phyloP scores from a whole-genome alignment of 2,888 invertebrate species.

The Meiosimyza platycephala region DNA sequence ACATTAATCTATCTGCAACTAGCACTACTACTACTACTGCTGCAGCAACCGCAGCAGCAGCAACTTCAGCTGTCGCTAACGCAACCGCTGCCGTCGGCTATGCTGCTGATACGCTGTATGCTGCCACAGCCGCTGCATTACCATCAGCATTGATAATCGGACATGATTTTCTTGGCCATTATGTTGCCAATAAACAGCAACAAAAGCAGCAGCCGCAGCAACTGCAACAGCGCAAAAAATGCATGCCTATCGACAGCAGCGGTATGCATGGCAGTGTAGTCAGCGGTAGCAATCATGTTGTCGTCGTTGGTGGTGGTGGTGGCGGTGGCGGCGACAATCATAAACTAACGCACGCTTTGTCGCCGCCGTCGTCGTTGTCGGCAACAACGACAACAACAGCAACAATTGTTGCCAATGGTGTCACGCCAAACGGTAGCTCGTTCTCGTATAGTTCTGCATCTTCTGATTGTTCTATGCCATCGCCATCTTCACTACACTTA shows the following conservation, averaged over 20 bases:
- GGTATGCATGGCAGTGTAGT: slow-evolving; percentile 47
- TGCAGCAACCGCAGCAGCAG: slow-evolving; percentile 46
- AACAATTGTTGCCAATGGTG: slow-evolving; percentile 50
- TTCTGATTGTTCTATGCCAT: slow-evolving; percentile 68
- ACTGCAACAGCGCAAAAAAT: slow-evolving; percentile 35
- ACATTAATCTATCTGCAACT: slow-evolving; percentile 66
- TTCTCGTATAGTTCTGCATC: slow-evolving; percentile 63
- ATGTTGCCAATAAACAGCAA: slow-evolving; percentile 6
- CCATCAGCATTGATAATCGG: not conserved
- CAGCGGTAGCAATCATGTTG: slow-evolving; percentile 46
- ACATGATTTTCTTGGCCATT: slow-evolving; percentile 27
- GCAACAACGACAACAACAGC: slow-evolving; percentile 47
- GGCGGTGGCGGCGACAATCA: slow-evolving; percentile 38
- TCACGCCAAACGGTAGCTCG: slow-evolving; percentile 61
- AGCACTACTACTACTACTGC: slow-evolving; percentile 60
- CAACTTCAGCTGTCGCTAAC: slow-evolving; percentile 37
- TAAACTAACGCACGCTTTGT: slow-evolving; percentile 40
- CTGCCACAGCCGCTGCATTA: slow-evolving; percentile 6
- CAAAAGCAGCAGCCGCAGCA: slow-evolving; percentile 16
- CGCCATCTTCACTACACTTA: slow-evolving; percentile 68
- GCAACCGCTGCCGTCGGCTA: slow-evolving; percentile 22
- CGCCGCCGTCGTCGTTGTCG: slow-evolving; percentile 34
- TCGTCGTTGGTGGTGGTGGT: slow-evolving; percentile 39
- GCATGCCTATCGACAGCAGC: slow-evolving; percentile 39
- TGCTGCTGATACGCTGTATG: slow-evolving; percentile 12